Evolutionary conservation across 2,797 vertebrate genomes (phyloP), one percentile per base, ranked within the genome.

Genomic region (Cottoperca gobio): DNA sequence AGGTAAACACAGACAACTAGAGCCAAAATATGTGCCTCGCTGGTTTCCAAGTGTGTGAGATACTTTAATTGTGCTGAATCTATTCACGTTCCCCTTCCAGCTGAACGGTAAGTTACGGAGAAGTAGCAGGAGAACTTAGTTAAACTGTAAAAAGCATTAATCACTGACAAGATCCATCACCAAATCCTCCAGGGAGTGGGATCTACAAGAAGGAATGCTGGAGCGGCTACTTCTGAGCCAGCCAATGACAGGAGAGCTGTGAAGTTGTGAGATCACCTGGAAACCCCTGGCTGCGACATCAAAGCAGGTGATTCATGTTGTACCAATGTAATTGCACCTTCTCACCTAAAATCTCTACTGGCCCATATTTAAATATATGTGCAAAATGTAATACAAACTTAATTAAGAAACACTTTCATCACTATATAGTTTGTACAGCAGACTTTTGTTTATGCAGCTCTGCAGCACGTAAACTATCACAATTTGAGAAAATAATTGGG

Each of bases 81-180:
- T 70, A 48, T 73, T 78, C 52, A 58, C 57, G 35, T 31, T 57
- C 24, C n/a, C 28, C 52, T 67, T 39, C 48, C 43, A 71, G 61
- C 39, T 69, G 19, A 78, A 70, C 58, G 45, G 63, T 28, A 31
- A 70, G 39, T 48, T 70, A 28, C 39, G 58, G 23, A 50, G 33
- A 28, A 58, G 55, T 26, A 73, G 67, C 21, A 68, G 21, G 17
- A 68, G 70, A 9, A 46, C 63, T 48, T 82, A 3, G 33, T 70
- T 69, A 54, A 63, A 72, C 68, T 77, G 79, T 67, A 78, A 54
- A 54, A 61, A 52, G 42, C 49, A 85, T 83, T 80, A 45, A 76
- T 89, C 82, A 78, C 72, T 63, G 78, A 82, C 85, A 80, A 63
- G 67, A 82, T 62, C 65, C 71, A 39, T 81, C 63, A 73, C 43